Evolutionary conservation across 1,140 invertebrate genomes (phyloP), one percentile per base, ranked within the genome.

Genomic region (Drosophila kikkawai): DNA sequence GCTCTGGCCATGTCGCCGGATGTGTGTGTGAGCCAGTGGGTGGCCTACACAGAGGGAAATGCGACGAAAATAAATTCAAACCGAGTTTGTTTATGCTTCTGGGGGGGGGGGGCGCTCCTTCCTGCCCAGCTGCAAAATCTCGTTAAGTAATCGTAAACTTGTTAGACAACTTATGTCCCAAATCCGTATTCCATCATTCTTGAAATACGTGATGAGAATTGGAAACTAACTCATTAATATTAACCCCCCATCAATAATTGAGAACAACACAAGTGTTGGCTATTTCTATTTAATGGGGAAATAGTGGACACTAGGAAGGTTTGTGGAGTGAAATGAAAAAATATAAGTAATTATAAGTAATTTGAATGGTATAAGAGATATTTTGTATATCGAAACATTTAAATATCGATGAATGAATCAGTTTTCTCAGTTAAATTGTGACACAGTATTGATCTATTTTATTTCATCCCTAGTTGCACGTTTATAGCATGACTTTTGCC

Each of bases 1-100:
- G 80, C 84, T 73, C 45, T 87, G 84, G 84, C 85, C 37, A 59
- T 36, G 65, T 37, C 45, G 53, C 45, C 67, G 69, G 69, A 73
- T 70, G 66, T 48, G 69, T 73, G 48, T 32, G 48, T 34, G 45
- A 8, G 68, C 42, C 42, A 42, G 66, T 59, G 69, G 66, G 42
- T 58, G 66, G 36, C 13, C 32, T 70, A 68, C 67, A 70, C 67
- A n/a, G 64, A 12, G 69, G 37, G 45, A 59, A 71, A 69, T 70
- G 34, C 39, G 7, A 19, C 12, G 17, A 51, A 51, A 11, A 37
- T 13, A 17, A 47, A 41, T 32, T 17, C 19, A 29, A 48, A 19
- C 29, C 5, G 37, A 32, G 37, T 60, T 19, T n/a, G 17, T 26
- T 39, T 34, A 19, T 32, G 60, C 37, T 34, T 17, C n/a, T 11